Base-by-base conservation (phyloP, 2,113 vertebrate species). In the Dipodomys stephensi region DNA sequence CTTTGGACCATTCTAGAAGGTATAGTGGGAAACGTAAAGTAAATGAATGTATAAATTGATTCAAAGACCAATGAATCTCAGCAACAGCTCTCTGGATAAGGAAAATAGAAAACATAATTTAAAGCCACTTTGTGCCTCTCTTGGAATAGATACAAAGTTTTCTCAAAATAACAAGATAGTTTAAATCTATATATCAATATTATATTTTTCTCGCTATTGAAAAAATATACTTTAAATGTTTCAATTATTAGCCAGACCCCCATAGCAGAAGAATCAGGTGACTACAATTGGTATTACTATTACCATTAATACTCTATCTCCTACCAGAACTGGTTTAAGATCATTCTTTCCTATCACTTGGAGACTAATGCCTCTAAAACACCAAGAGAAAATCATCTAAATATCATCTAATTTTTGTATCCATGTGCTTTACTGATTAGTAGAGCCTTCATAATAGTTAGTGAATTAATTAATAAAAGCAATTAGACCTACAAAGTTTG, bases 41-140 rank as follows among this genome's bases (percentile, higher is more conserved):
- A 91, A 87, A 93, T 79, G 91, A 90, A 92, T 88, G 69, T 77
- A 79, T 39, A 83, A 93, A 86, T 49, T 83, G 82, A 93, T 93
- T 93, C 67, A 86, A n/a, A 60, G 53, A 83, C 82, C 90, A 94
- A 46, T 97, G 84, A 94, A 88, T 95, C 74, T 96, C 86, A 90
- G 39, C 86, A 90, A 95, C 76, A 94, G 46, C 23, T 97, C 87
- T 89, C 73, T 72, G 25, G 25, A 62, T 84, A 93, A 89, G 32
- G 15, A 93, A 95, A 95, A 96, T 15, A 84, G 67, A 94, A 90
- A 95, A 82, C 88, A 94, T 92, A 95, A 79, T 94, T 91, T 85
- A 87, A 74, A 74, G 19, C 69, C 79, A 87, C 95, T 90, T 83
- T 94, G 80, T 83, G 20, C 12, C 35, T 44, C 49, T 87, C 49